Evolutionary conservation across 2,797 vertebrate genomes (phyloP), one percentile per base, ranked within the genome.

Genomic region (Mus minutoides): DNA sequence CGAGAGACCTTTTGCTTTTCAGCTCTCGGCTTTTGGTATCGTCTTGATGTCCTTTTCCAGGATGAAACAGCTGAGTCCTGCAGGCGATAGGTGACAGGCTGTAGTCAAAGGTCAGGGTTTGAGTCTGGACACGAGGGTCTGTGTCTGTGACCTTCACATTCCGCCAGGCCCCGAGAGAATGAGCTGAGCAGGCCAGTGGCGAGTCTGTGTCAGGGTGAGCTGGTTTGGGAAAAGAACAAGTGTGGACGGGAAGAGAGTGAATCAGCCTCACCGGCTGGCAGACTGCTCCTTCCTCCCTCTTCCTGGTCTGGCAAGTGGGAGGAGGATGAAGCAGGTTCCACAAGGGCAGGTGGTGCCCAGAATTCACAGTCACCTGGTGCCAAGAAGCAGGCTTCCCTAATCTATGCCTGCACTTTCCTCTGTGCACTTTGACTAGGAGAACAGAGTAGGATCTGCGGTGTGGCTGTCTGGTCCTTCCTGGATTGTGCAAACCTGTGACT

Each of bases 401-500:
- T 46, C 4, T 0, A 13, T 58, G 46, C 3, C 0, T 19, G 21
- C 2, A 24, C 14, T 80, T 91, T 82, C 77, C 67, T 12, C 85
- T n/a, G 60, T 54, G 92, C 43, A 64, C 87, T 96, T 82, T 56
- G 62, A 84, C 80, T 64, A 22, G 11, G 1, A 56, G 17, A 34
- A 26, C 40, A 40, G 67, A 22, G 29, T 88, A 31, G 87, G 88
- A 91, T 75, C 87, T 49, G 54, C 67, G 37, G 31, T 43, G 69
- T 24, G 83, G 62, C 54, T 67, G n/a, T 82, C 92, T 93, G 67
- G 17, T 1, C 71, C 91, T 97, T 97, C 78, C 93, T 92, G 62
- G 73, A 78, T 98, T 97, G 76, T 94, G 90, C 90, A 97, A 98
- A 88, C 73, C 0, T 4, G 64, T 78, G 60, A 43, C 77, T 90